phyloP scores from a whole-genome alignment of 2,888 invertebrate species.

The Brenthis daphne region DNA sequence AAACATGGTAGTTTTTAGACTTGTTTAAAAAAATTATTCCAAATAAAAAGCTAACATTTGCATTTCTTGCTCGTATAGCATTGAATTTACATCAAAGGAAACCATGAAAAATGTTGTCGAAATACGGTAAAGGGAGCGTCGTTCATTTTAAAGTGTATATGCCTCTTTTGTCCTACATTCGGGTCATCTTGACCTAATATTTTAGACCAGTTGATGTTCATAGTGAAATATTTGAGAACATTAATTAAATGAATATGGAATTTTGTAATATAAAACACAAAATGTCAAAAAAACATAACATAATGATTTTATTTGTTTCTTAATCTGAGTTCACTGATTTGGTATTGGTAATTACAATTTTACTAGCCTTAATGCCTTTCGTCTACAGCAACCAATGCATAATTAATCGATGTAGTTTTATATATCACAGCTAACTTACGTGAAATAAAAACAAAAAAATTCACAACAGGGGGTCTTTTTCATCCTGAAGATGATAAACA shows the following conservation, averaged over 20 bases:
- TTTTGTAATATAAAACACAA: background rate
- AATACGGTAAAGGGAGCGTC: slow-evolving; percentile 26
- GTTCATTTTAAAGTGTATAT: slow-evolving; percentile 18
- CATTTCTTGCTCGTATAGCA: slow-evolving; percentile 10
- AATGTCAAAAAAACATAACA: background rate
- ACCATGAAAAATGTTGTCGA: slow-evolving; percentile 20
- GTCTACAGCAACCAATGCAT: too few relatives aligned
- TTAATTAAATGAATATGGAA: background rate
- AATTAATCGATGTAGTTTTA: background rate
- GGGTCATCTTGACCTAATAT: slow-evolving; percentile 27
- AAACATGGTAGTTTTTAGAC: background rate
- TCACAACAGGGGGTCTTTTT: slow-evolving; percentile 89
- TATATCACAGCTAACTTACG: too few relatives aligned
- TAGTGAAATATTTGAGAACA: slow-evolving; percentile 9
- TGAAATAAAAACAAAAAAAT: background rate
- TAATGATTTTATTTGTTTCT: background rate
- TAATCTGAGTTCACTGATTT: background rate
- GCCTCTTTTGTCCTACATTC: slow-evolving; percentile 25
- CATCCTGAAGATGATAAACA: slow-evolving; percentile 94
- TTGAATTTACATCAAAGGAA: slow-evolving; percentile 28
- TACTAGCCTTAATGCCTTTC: background rate
- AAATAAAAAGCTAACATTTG: slow-evolving; percentile 15
- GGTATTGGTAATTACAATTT: background rate
- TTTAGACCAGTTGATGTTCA: slow-evolving; percentile 2
- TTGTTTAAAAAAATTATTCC: background rate